A percentile compares a stretch with the other conserved stretches of the same genome.
phyloP scores from a whole-genome alignment of 2,797 vertebrate species.

The Danionella dracula region DNA sequence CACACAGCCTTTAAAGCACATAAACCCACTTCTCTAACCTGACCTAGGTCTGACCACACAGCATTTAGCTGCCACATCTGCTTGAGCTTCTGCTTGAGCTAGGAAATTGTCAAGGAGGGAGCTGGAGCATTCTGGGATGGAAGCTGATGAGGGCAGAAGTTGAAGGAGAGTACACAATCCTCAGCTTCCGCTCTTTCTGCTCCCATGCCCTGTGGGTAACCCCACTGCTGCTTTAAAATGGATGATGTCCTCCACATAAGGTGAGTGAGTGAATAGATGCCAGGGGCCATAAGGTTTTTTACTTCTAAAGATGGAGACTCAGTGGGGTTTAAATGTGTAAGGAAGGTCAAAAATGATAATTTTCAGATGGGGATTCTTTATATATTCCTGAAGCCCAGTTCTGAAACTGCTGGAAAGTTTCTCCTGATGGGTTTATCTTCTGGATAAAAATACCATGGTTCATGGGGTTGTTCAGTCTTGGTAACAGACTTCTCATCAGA shows the following conservation, averaged over 20 bases:
- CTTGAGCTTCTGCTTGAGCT: not conserved
- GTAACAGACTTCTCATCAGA: too few species aligned
- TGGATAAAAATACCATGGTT: too few species aligned
- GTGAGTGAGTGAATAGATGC: not conserved
- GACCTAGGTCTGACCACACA: slow-evolving; percentile 18
- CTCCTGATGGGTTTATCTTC: too few species aligned
- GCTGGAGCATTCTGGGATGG: slow-evolving; percentile 6
- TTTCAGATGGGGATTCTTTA: slow-evolving; percentile 1
- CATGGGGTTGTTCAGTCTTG: too few species aligned
- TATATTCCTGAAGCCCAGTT: not conserved
- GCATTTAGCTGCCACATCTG: slow-evolving; percentile 5
- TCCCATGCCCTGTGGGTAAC: slow-evolving; percentile 11
- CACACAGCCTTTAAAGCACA: slow-evolving; percentile 7
- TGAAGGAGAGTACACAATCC: slow-evolving; percentile 34
- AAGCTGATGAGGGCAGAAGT: slow-evolving; percentile 6
- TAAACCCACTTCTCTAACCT: slow-evolving; percentile 14
- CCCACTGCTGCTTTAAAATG: slow-evolving; percentile 21
- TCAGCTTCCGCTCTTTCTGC: not conserved
- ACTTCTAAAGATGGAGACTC: not conserved
- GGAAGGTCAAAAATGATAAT: not conserved
- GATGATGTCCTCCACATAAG: slow-evolving; percentile 4
- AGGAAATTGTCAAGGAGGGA: slow-evolving; percentile 2
- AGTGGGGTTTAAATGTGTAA: not conserved
- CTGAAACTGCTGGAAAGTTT: not conserved
- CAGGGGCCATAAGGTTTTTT: not conserved